Evolutionary conservation across 2,888 invertebrate species (phyloP), one percentile per base, ranked within the genome.

Genomic region (Nymphalis c-album): DNA sequence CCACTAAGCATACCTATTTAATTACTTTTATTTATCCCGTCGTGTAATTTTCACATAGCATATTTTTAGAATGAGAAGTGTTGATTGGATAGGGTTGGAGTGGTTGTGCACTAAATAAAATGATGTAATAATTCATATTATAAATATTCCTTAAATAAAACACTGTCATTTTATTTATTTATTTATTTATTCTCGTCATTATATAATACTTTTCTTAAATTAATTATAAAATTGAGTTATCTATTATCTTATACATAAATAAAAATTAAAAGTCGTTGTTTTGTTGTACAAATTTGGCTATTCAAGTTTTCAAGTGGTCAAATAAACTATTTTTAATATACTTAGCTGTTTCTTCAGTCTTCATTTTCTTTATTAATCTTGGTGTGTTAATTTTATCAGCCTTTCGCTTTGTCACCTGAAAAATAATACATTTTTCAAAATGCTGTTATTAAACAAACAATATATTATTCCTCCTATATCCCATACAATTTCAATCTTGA

Each of bases 381-480:
- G 91, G 92, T 2, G 93, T 93, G 7, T 85, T 87, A 2, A 79
- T 71, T 64, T 82, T 85, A 22, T 87, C 84, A 20, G 91, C 88
- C 83, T 93, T 94, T 62, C 94, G 84, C 82, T 94, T 94, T 8
- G 85, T 83, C 26, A 85, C 81, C 93, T 93, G 82, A 8, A 82
- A 84, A 47, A 62, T 72, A 46, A 55, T 59, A 62, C 40, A 13
- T 3, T 13, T 40, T 40, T 40, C 0, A 40, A 40, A 40, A 40
- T 48, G 48, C 18, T 48, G 48, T 7, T 18, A 6, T 48, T 48
- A 7, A 6, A 5, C 2, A 18, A 5, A 6, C 16, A 48, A 18
- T 18, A 16, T 48, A n/a, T 18, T n/a, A 60, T 63, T 68, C 6
- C 20, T 22, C 7, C 17, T 26, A 13, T 55, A 5, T 13, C 26